A percentile compares a stretch with the other conserved stretches of the same genome.
Conservation (phyloP, 35 echinoderm and acorn worm genomes). For the Hemicentrotus pulcherrimus region DNA sequence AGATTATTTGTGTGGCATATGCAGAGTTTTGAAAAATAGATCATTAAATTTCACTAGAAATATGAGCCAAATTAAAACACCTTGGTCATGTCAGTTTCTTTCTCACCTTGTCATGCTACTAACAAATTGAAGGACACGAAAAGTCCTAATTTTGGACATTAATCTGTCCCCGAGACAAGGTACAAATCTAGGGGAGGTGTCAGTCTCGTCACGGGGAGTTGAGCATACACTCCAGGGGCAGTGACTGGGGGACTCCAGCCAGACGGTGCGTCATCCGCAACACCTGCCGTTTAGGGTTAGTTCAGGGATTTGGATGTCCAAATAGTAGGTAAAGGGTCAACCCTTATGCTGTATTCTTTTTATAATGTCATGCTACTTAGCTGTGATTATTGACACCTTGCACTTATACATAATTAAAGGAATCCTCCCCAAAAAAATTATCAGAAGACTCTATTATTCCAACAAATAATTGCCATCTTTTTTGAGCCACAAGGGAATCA, state of each 20-base stretch:
- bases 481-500: too few species aligned
- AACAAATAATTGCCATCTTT: too few species aligned
- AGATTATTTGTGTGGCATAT: too few species aligned
- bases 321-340: neutral
- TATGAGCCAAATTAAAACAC: neutral
- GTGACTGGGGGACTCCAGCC: neutral
- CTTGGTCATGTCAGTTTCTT: neutral
- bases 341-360: neutral
- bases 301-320: neutral
- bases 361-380: neutral
- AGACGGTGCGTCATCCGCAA: neutral
- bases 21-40: neutral
- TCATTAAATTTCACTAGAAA: neutral
- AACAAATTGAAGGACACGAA: neutral
- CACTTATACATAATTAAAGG: too few species aligned
- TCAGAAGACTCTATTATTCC: too few species aligned
- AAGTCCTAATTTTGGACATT: neutral
- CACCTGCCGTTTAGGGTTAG: neutral
- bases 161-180: neutral
- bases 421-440: too few species aligned
- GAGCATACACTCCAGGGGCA: neutral
- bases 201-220: neutral
- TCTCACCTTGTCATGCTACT: neutral
- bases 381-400: neutral
- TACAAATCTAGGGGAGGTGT: constrained; percentile 1